These are phyloP conservation scores for Scelioninae gen. 2 DNA, from an alignment of 2,888 invertebrate species.

Conservation along the genomic window DNA sequence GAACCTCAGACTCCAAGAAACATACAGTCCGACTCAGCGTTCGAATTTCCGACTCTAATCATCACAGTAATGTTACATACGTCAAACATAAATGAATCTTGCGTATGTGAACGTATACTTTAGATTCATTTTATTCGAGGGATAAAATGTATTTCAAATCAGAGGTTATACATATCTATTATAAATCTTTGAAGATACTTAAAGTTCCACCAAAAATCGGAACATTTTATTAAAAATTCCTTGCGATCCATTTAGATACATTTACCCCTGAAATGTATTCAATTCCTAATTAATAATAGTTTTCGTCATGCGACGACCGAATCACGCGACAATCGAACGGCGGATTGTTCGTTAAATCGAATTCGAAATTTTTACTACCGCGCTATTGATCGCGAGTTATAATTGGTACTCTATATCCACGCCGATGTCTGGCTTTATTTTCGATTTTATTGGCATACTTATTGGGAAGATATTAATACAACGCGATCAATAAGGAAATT, in stretches of 20 bases:
- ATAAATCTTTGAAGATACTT: too few species aligned
- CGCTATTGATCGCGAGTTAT: slow-evolving; percentile 38
- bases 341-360: neutral
- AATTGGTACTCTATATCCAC: slow-evolving; percentile 24
- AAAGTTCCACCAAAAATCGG: too few species aligned
- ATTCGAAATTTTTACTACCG: slow-evolving; percentile 2
- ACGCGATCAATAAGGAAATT: slow-evolving; percentile 27
- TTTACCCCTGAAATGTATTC: neutral
- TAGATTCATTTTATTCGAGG: too few species aligned
- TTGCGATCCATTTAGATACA: neutral
- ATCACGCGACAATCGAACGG: neutral
- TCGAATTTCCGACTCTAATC: too few species aligned
- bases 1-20: too few species aligned
- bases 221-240: too few species aligned
- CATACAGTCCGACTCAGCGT: too few species aligned
- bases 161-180: too few species aligned
- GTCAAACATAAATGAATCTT: too few species aligned
- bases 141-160: too few species aligned
- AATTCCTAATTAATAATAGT: neutral
- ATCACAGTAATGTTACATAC: too few species aligned
- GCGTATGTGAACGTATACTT: too few species aligned
- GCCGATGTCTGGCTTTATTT: slow-evolving; percentile 31
- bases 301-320: neutral
- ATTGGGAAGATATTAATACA: slow-evolving; percentile 33
- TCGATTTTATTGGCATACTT: slow-evolving; percentile 43